Conservation (phyloP, 2,888 invertebrate genomes). For the Parascotia fuliginaria region DNA sequence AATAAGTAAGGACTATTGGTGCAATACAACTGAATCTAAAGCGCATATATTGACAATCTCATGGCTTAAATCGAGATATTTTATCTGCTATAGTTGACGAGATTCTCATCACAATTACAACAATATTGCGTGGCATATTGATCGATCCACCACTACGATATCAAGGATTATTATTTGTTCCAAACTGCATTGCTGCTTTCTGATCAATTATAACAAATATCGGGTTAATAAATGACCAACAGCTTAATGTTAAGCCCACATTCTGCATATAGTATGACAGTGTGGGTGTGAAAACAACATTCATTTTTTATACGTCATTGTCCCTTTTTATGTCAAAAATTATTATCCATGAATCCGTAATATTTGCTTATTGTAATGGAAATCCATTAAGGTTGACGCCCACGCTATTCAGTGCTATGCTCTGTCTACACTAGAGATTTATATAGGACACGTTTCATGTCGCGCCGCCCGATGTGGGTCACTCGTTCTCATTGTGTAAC, state of each 20-base stretch:
- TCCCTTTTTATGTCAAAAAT: constrained; percentile 47
- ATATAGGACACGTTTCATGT: constrained; percentile 36
- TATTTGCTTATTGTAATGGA: constrained; percentile 62
- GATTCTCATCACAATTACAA: no score
- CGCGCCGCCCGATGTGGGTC: constrained; percentile 34
- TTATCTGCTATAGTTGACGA: no score
- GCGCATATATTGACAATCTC: no score
- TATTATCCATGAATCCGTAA: constrained; percentile 45
- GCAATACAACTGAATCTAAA: no score
- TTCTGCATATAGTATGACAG: constrained; percentile 4
- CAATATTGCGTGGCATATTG: no score
- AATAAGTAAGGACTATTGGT: no score
- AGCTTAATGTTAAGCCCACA: constrained; percentile 22
- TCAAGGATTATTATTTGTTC: no score
- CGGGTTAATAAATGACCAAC: constrained; percentile 1
- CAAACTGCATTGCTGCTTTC: constrained; percentile 8
- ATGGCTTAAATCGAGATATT: no score
- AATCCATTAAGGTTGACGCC: constrained; percentile 64
- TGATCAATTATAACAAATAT: no score
- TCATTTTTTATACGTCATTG: constrained; percentile 27
- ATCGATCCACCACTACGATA: no score
- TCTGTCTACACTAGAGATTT: constrained; percentile 31
- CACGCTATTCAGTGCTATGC: constrained; percentile 37
- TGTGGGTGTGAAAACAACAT: constrained; percentile 26
- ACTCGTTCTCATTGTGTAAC: constrained; percentile 35